Conservation (phyloP, 2,113 vertebrate genomes). For the Ameiurus melas region DNA sequence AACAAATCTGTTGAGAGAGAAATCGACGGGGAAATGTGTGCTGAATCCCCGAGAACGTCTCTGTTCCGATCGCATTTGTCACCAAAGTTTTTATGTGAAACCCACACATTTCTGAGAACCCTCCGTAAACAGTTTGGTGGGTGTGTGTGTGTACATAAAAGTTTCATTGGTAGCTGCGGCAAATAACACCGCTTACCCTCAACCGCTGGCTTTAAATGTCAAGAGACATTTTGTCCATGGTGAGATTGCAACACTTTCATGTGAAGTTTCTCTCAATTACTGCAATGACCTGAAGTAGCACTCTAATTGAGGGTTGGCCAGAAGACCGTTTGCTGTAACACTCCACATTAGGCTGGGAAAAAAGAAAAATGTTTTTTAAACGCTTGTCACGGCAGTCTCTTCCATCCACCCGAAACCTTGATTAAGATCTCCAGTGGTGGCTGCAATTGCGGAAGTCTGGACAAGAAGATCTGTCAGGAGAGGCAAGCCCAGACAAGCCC, state of each 20-base stretch:
- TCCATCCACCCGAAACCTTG: slow-evolving; percentile 23
- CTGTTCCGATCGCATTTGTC: not conserved
- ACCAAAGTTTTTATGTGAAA: not conserved
- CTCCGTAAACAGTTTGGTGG: not conserved
- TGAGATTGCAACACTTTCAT: not conserved
- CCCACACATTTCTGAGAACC: not conserved
- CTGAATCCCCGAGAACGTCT: not conserved
- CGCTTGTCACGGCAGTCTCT: slow-evolving; percentile 20
- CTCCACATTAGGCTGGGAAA: slow-evolving; percentile 3
- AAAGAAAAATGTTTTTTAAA: slow-evolving; percentile 39
- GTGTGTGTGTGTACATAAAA: slow-evolving; percentile 7
- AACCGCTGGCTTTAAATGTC: not conserved
- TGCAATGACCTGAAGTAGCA: slow-evolving; percentile 20
- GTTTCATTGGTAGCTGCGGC: not conserved
- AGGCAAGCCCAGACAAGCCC: not conserved
- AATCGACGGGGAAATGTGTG: not conserved
- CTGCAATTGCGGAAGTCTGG: slow-evolving; percentile 32
- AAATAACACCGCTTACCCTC: not conserved
- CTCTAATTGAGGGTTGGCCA: slow-evolving; percentile 40
- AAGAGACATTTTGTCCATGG: not conserved
- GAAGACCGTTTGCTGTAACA: slow-evolving; percentile 21
- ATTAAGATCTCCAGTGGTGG: slow-evolving; percentile 36
- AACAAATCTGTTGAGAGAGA: slow-evolving; percentile 10
- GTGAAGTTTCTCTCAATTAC: slow-evolving; percentile 27
- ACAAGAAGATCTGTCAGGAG: not conserved